A percentile compares a stretch with the other conserved stretches of the same genome.
Conservation (phyloP, 2,888 invertebrate species). For the Tetramorium bicarinatum region DNA sequence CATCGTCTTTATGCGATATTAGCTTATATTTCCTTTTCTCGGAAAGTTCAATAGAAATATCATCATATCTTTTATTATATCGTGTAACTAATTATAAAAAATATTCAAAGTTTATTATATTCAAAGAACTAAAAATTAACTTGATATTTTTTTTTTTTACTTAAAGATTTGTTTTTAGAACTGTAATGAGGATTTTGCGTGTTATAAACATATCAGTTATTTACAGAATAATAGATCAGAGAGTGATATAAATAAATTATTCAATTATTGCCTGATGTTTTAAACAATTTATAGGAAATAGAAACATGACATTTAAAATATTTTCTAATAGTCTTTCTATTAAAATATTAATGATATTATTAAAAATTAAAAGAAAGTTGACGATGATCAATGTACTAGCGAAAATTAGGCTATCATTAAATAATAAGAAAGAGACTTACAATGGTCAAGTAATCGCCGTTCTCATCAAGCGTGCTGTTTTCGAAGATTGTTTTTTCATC, state of each 20-base stretch:
- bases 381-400: not conserved
- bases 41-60: not conserved
- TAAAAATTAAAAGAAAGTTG: not conserved
- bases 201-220: not conserved
- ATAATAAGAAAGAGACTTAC: slow-evolving; percentile 70
- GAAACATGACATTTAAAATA: not conserved
- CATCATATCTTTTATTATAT: not conserved
- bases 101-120: not conserved
- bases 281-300: slow-evolving; percentile 5
- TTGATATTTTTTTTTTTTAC: not conserved
- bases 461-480: slow-evolving; percentile 73
- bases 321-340: not conserved
- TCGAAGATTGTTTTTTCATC: slow-evolving; percentile 72
- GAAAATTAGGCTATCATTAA: not conserved
- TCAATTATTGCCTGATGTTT: not conserved
- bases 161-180: not conserved
- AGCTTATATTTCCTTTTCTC: not conserved
- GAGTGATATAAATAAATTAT: not conserved
- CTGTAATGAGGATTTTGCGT: not conserved
- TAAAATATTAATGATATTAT: not conserved
- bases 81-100: not conserved
- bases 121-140: not conserved
- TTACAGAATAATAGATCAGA: not conserved
- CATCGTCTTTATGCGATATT: slow-evolving; percentile 29
- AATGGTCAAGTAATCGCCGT: slow-evolving; percentile 72